phyloP scores from a whole-genome alignment of 2,113 vertebrate species.

The Cryptoleucopteryx plumbea region DNA sequence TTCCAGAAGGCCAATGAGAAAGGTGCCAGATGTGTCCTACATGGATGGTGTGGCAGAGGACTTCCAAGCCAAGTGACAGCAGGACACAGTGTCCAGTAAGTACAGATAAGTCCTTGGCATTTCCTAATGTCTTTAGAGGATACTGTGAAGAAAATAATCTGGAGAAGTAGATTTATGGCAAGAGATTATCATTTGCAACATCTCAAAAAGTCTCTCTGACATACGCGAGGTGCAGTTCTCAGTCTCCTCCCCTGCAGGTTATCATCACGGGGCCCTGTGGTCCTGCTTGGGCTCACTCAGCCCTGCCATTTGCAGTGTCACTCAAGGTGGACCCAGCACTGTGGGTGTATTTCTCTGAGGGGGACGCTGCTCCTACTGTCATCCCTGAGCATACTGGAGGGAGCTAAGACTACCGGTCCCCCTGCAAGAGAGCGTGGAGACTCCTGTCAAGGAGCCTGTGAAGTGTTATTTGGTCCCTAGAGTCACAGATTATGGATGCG shows the following conservation, averaged over 20 bases:
- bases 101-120: background rate
- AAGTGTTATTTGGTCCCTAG: background rate
- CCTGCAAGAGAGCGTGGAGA: background rate
- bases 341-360: background rate
- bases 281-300: background rate
- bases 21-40: background rate
- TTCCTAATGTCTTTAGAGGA: background rate
- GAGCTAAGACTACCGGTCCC: background rate
- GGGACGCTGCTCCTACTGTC: background rate
- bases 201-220: background rate
- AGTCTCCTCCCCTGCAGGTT: background rate
- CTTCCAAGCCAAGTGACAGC: background rate
- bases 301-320: background rate
- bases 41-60: background rate
- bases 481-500: background rate
- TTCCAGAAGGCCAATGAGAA: rapidly evolving
- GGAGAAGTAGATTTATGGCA: background rate
- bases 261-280: rapidly evolving
- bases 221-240: background rate
- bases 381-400: background rate
- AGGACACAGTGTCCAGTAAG: background rate
- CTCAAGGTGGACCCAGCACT: background rate
- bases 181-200: background rate
- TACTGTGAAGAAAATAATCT: background rate
- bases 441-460: background rate